Base-by-base conservation (phyloP, 2,888 invertebrate species). In the Heliconius ethilla region DNA sequence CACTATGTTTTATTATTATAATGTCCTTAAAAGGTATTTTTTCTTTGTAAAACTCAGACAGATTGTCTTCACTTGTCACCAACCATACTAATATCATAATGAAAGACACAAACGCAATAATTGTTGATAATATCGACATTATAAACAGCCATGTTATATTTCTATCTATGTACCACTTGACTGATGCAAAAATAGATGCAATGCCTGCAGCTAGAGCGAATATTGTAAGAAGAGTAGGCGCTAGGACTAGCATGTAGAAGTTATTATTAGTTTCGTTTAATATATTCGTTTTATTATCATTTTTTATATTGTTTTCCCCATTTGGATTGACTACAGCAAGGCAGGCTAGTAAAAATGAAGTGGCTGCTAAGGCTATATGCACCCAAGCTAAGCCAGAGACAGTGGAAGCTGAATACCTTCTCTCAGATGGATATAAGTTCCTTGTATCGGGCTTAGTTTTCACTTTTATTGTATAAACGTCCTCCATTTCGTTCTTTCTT, bases 391-490 rank as follows among this genome's bases (percentile, higher is more conserved):
- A 85, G 0, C 96, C 96, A 6, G 96, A 95, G 1, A 96, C 96
- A 0, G 96, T 96, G 0, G 96, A 96, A 0, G 96, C 96, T 0
- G 96, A 96, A 84, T 96, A 96, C 76, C 96, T 90, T 81, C 96
- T 89, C 86, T 96, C 96, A 0, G 96, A 96, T 1, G 96, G 96
- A 83, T 96, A 96, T 59, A 95, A 85, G 81, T 93, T 93, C 79
- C 95, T 91, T 2, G 95, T 94, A 83, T 95, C 95, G 3, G 95
- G 95, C 86, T 95, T 95, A 13, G 96, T 95, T 87, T 95, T 95
- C 85, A 96, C 96, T 92, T 95, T 96, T 80, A 96, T 95, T 82
- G 96, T 96, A 86, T 96, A 96, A 27, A 96, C 95, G 89, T 96
- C 96, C 92, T 96, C 96, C 96, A 96, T 96, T 77, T 84, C 89